Conservation (phyloP, 1,140 invertebrate species). For the Cephus cinctus region DNA sequence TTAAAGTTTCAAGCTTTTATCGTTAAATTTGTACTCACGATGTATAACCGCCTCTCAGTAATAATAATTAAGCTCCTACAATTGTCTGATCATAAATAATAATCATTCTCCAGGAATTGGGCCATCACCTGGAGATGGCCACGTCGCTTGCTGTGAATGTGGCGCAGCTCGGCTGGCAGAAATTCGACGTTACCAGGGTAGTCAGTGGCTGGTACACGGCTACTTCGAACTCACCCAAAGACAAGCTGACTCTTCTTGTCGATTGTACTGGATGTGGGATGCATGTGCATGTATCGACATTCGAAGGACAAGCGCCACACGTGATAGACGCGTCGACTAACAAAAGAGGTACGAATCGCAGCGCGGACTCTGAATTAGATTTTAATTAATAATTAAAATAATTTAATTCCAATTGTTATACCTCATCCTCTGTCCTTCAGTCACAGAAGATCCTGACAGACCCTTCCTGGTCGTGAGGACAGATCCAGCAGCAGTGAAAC, state of each 20-base stretch:
- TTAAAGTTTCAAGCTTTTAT: slow-evolving; percentile 7
- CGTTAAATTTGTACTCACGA: slow-evolving; percentile 10
- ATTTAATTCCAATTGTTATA: neutral
- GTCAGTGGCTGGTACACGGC: slow-evolving; percentile 72
- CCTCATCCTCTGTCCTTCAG: slow-evolving; percentile 29
- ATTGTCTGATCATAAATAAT: too few species aligned
- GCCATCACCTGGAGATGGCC: slow-evolving; percentile 61
- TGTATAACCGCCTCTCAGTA: slow-evolving; percentile 18
- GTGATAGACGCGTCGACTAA: slow-evolving; percentile 48
- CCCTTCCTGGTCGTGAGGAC: slow-evolving; percentile 85
- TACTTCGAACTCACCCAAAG: slow-evolving; percentile 51
- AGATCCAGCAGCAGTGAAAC: slow-evolving; percentile 62
- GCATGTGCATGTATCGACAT: slow-evolving; percentile 63
- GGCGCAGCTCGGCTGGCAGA: slow-evolving; percentile 77
- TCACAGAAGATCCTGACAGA: slow-evolving; percentile 61
- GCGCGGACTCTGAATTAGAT: neutral
- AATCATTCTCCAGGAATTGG: slow-evolving; percentile 39
- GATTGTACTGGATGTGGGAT: slow-evolving; percentile 84
- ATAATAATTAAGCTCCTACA: slow-evolving; percentile 15
- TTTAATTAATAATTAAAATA: neutral
- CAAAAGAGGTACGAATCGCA: slow-evolving; percentile 40
- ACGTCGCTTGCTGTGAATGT: slow-evolving; percentile 69
- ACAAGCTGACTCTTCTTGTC: slow-evolving; percentile 72
- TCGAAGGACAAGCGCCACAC: slow-evolving; percentile 44
- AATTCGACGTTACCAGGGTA: slow-evolving; percentile 77